These are phyloP conservation scores for Acleris laterana DNA, from an alignment of 2,888 invertebrate genomes.

Conservation along the genomic window DNA sequence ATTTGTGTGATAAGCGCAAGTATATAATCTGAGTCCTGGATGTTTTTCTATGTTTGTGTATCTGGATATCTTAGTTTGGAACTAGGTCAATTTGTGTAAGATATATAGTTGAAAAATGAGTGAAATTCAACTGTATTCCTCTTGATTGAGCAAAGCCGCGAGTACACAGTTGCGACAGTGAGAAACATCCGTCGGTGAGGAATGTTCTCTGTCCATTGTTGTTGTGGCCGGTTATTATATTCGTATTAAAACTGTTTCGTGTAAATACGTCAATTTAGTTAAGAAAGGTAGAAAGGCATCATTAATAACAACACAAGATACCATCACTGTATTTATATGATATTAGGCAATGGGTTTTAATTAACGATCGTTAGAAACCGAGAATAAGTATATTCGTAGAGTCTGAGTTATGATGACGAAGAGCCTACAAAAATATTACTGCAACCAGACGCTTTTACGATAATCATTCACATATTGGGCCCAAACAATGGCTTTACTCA, in stretches of 20 bases:
- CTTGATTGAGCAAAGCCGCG: constrained; percentile 8
- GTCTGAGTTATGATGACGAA: too few species aligned
- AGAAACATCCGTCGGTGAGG: constrained; percentile 34
- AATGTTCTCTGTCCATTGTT: constrained; percentile 41
- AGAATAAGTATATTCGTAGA: too few species aligned
- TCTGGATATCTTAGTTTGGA: too few species aligned
- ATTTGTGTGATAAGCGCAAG: too few species aligned
- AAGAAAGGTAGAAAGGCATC: constrained; percentile 30
- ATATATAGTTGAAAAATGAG: too few species aligned
- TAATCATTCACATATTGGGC: too few species aligned
- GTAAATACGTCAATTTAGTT: constrained; percentile 34
- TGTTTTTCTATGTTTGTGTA: too few species aligned
- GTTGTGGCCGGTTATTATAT: constrained; percentile 41
- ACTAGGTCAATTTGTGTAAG: too few species aligned
- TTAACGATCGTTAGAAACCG: not conserved
- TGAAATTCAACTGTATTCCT: not conserved
- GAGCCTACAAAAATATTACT: too few species aligned
- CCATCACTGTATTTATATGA: constrained; percentile 22
- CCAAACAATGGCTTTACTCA: too few species aligned
- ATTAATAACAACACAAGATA: constrained; percentile 24
- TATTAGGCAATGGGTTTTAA: constrained; percentile 19
- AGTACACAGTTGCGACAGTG: constrained; percentile 4
- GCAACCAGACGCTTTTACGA: too few species aligned
- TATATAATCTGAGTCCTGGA: too few species aligned
- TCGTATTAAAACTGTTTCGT: constrained; percentile 39